A percentile compares a stretch with the other conserved stretches of the same genome.
Conservation (phyloP, 2,113 vertebrate genomes). For the Capra hircus region DNA sequence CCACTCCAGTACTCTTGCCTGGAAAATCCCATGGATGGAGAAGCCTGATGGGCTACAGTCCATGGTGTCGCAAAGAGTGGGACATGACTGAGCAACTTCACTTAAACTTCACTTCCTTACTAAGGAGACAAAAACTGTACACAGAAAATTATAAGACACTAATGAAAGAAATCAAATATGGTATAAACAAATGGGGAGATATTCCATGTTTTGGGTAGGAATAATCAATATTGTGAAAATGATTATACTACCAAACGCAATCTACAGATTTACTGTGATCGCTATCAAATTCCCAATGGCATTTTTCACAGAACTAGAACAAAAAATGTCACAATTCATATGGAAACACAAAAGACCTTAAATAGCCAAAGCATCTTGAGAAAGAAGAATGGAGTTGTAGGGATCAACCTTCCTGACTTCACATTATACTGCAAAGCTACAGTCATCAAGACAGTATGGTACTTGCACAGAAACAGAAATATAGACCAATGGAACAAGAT, state of each 20-base stretch:
- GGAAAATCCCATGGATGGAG: no score
- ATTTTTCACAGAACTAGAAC: background rate
- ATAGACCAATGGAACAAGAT: background rate
- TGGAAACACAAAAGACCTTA: background rate
- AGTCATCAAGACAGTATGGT: background rate
- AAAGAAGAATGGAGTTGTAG: background rate
- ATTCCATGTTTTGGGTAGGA: background rate
- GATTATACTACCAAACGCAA: background rate
- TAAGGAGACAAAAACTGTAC: background rate
- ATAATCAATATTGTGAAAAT: background rate
- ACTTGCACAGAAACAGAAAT: background rate
- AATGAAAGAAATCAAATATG: background rate
- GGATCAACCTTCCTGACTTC: background rate
- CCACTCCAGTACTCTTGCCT: no score
- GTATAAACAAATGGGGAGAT: background rate
- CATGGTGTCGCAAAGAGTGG: no score
- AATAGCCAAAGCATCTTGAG: background rate
- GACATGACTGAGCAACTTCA: no score
- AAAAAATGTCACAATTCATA: background rate
- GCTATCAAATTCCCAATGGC: background rate
- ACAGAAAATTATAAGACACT: background rate
- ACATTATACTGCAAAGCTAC: background rate
- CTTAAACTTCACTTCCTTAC: background rate
- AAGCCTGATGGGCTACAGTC: no score
- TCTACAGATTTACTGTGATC: background rate